Evolutionary conservation across 2,113 vertebrate genomes (phyloP).

Genomic region (Strix aluco): DNA sequence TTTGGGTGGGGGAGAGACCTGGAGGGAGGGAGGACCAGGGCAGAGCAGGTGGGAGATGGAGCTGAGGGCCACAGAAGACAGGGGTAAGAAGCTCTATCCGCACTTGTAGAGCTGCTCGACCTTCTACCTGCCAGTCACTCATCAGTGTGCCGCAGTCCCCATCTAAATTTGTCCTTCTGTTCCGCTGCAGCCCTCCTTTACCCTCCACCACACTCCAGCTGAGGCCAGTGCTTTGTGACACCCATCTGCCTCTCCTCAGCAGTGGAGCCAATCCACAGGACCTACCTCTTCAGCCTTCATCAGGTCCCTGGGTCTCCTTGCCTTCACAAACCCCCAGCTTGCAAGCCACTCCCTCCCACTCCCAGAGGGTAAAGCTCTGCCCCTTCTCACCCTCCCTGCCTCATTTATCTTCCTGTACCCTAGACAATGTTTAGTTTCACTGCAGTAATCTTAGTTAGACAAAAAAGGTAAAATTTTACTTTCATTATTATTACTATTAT

Average conservation of each 20-base stretch:
- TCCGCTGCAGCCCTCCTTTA: not conserved
- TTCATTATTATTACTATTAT: not conserved
- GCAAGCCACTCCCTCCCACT: not conserved
- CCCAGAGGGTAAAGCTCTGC: accelerated
- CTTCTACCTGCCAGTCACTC: not conserved
- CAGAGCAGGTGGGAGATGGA: not conserved
- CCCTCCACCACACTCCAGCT: not conserved
- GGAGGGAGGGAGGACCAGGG: accelerated
- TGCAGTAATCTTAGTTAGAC: not conserved
- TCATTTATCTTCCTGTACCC: not conserved
- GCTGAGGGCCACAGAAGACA: accelerated
- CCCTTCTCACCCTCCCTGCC: not conserved
- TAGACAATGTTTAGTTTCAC: not conserved
- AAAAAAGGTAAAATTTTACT: not conserved
- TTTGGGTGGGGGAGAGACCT: accelerated
- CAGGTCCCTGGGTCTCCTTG: not conserved
- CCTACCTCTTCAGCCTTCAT: not conserved
- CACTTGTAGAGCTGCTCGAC: not conserved
- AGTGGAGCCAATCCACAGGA: accelerated
- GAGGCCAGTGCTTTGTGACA: not conserved
- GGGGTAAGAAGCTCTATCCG: not conserved
- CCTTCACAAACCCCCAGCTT: not conserved
- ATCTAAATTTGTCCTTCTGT: not conserved
- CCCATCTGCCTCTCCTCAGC: not conserved
- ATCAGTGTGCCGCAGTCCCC: not conserved